These are phyloP conservation scores for Lamprotornis superbus DNA, from an alignment of 2,113 vertebrate genomes.

Conservation along the genomic window DNA sequence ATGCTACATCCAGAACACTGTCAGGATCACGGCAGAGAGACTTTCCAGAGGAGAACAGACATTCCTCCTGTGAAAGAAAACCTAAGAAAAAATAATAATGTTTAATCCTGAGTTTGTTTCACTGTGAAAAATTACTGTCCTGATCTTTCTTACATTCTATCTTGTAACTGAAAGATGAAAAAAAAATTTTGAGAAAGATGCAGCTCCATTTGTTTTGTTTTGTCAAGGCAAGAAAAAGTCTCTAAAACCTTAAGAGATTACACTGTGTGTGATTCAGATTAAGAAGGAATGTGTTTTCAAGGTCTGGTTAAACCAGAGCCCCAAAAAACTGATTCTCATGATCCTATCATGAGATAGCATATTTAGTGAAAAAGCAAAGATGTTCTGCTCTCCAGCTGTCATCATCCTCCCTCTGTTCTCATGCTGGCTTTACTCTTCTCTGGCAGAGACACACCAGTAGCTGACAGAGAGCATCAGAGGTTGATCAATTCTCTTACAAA, in stretches of 20 bases:
- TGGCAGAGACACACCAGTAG: background rate
- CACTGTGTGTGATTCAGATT: background rate
- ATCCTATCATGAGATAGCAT: background rate
- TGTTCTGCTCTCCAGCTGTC: background rate
- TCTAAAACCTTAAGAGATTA: background rate
- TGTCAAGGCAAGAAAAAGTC: background rate
- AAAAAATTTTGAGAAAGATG: background rate
- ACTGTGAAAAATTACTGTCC: background rate
- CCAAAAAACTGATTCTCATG: background rate
- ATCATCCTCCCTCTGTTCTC: background rate
- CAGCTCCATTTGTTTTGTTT: background rate
- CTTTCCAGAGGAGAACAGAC: background rate
- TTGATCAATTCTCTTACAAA: background rate
- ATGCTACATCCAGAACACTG: accelerated
- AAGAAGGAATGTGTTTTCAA: background rate
- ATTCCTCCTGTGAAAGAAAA: background rate
- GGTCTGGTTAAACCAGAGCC: background rate
- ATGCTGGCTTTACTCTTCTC: background rate
- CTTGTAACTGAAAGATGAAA: background rate
- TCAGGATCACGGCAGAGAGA: background rate
- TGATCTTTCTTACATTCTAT: background rate
- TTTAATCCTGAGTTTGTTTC: background rate
- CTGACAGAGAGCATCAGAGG: background rate
- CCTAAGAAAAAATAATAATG: background rate
- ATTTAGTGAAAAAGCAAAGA: background rate